These are phyloP conservation scores for Argentina silus DNA, from an alignment of 2,797 vertebrate genomes.

Conservation along the genomic window DNA sequence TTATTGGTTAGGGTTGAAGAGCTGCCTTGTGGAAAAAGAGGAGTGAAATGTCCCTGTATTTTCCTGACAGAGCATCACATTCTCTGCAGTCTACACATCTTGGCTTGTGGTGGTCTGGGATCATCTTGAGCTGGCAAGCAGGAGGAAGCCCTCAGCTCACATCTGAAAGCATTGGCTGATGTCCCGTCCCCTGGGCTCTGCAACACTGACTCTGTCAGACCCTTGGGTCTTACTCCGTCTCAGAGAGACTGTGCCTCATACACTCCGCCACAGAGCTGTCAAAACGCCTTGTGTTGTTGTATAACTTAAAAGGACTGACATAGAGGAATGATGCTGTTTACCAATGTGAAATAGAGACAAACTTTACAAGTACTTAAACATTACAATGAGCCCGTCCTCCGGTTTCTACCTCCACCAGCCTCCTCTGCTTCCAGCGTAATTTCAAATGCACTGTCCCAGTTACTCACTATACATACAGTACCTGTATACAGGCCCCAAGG, in stretches of 20 bases:
- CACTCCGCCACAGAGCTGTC: constrained; percentile 51
- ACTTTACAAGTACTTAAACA: constrained; percentile 21
- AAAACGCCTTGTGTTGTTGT: constrained; percentile 41
- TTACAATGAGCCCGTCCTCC: not conserved
- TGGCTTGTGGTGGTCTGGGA: constrained; percentile 22
- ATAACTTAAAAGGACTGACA: constrained; percentile 21
- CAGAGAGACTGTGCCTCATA: constrained; percentile 47
- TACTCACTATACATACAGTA: constrained; percentile 33
- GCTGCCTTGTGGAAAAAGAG: constrained; percentile 34
- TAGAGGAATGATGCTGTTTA: constrained; percentile 37
- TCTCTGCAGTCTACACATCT: constrained; percentile 29
- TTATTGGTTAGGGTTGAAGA: constrained; percentile 39
- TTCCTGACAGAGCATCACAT: constrained; percentile 37
- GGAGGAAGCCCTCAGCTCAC: constrained; percentile 39
- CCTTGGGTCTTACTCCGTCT: constrained; percentile 40
- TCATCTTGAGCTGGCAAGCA: constrained; percentile 27
- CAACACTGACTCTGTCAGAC: constrained; percentile 45
- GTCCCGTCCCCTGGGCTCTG: constrained; percentile 39
- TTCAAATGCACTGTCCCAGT: constrained; percentile 53
- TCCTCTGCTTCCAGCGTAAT: constrained; percentile 29
- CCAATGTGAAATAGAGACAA: constrained; percentile 23
- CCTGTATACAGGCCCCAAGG: not conserved
- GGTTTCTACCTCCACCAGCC: too few species aligned
- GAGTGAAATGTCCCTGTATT: constrained; percentile 43
- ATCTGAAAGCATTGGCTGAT: constrained; percentile 46